Base-by-base conservation (phyloP, 1,140 invertebrate genomes). In the Battus philenor region DNA sequence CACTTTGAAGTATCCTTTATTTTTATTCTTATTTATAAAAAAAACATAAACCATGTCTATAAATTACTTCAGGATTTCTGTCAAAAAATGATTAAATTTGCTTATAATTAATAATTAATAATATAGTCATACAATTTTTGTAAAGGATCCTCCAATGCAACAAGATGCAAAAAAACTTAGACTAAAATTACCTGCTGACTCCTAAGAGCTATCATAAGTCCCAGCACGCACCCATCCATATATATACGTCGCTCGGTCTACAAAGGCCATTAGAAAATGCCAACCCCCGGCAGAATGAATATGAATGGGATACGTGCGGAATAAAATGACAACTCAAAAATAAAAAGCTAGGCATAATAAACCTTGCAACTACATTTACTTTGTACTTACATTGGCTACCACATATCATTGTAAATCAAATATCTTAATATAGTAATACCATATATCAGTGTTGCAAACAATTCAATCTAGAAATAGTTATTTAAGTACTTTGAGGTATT, bases 281-380 rank as follows among this genome's bases (percentile, higher is more conserved):
- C 77, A 71, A 72, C 76, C 67, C 77, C 74, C 77, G 79, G 79
- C 78, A 76, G 65, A 77, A 86, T 87, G 84, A 86, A 81, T 85
- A 87, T 87, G 86, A 86, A 87, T 86, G 81, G 86, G 86, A 84
- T 82, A 86, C 86, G 83, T 86, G 84, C 82, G 80, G 86, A 86
- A 82, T 74, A 83, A 82, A 79, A 85, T 80, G 71, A 80, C 63
- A 85, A 83, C 71, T 76, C 71, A 86, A 82, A 73, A 69, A 65
- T 43, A 54, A 54, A 54, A 84, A 86, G 76, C 82, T 68, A 77
- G 73, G 77, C 77, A 57, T 73, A 66, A 78, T 76, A 76, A 60
- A 79, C 65, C 67, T 69, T 68, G 68, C 66, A 41, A 78, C 79
- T 84, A 84, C 75, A 45, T 55, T 66, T 81, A 79, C 72, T 64